These are phyloP conservation scores for Pterocles burchelli DNA, from an alignment of 2,113 vertebrate species.

Conservation along the genomic window DNA sequence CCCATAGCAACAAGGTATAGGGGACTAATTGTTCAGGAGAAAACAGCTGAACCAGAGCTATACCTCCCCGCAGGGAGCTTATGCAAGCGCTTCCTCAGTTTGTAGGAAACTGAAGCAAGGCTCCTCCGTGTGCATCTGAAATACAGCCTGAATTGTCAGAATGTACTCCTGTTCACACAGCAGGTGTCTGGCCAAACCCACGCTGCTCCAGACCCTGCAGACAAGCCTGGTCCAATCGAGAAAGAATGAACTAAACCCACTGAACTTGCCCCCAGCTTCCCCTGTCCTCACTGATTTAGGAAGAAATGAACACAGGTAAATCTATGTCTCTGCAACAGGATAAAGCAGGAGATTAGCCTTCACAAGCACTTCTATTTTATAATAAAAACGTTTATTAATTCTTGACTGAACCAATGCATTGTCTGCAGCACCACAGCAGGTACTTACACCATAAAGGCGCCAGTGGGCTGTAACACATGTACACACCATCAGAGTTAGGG, in stretches of 20 bases:
- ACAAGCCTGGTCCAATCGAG: neutral
- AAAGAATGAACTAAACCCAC: neutral
- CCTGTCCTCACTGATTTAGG: too few species aligned
- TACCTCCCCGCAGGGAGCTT: neutral
- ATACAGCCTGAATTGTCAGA: neutral
- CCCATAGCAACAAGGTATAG: neutral
- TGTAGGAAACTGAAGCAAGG: conserved; percentile 87
- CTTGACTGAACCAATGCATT: neutral
- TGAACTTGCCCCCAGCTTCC: neutral
- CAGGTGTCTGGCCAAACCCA: neutral
- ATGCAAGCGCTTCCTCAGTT: conserved; percentile 84
- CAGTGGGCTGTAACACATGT: neutral
- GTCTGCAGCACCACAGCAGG: neutral
- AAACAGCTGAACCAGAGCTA: neutral
- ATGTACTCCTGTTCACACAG: neutral
- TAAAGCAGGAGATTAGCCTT: neutral
- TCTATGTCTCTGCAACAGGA: neutral
- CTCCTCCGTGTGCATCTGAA: conserved; percentile 85
- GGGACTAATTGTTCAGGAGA: neutral
- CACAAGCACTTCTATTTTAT: neutral
- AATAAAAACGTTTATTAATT: neutral
- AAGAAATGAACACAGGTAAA: neutral
- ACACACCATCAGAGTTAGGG: neutral
- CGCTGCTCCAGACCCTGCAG: neutral
- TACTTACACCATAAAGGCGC: neutral